Evolutionary conservation across 2,113 vertebrate species (phyloP).

Genomic region (Fukomys damarensis): DNA sequence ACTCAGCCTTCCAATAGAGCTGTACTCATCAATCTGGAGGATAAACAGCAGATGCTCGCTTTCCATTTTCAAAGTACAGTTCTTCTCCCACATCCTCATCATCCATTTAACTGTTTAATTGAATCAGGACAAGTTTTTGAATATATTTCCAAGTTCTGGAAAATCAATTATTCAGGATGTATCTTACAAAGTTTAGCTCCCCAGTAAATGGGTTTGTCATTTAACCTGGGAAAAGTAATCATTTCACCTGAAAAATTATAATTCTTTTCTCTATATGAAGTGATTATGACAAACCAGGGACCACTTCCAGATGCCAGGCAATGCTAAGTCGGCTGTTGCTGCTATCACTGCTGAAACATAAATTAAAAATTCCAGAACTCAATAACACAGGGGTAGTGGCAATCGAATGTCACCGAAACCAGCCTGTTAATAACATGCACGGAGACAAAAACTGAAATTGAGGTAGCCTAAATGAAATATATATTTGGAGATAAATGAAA

Average conservation of each 20-base stretch:
- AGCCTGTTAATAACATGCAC: not conserved
- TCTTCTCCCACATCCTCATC: not conserved
- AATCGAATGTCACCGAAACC: not conserved
- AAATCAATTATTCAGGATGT: not conserved
- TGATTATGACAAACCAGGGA: not conserved
- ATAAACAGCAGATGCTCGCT: slow-evolving; percentile 56
- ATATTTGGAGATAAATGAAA: not conserved
- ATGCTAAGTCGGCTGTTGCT: not conserved
- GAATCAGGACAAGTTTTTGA: slow-evolving; percentile 7
- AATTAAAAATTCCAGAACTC: slow-evolving; percentile 22
- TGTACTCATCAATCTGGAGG: slow-evolving; percentile 65
- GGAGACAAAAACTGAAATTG: not conserved
- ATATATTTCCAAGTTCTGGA: not conserved
- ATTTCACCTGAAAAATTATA: not conserved
- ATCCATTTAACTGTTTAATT: not conserved
- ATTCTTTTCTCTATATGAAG: not conserved
- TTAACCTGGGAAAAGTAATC: not conserved
- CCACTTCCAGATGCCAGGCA: not conserved
- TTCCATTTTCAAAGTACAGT: not conserved
- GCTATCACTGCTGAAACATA: not conserved
- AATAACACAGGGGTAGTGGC: not conserved
- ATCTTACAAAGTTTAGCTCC: not conserved
- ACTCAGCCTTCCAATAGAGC: slow-evolving; percentile 54
- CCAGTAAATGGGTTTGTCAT: not conserved
- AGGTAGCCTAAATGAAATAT: not conserved